Percentiles rank a stretch among this genome's conserved stretches.
Conservation (phyloP, 1,140 invertebrate genomes). For the Saccostrea cuccullata region DNA sequence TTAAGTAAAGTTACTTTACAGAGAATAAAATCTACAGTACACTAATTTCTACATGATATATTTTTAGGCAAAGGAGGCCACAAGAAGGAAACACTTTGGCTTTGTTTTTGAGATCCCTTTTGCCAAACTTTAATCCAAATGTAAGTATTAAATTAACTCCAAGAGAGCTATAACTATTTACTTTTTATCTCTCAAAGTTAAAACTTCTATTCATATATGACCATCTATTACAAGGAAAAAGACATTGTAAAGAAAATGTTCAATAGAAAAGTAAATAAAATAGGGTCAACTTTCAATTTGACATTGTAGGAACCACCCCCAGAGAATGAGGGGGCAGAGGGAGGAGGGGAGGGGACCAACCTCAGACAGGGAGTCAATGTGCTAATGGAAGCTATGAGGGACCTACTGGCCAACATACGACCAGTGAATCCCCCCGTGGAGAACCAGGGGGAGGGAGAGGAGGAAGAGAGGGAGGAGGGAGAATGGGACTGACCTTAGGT, state of each 20-base stretch:
- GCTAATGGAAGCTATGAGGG: slow-evolving; percentile 86
- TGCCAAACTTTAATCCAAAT: slow-evolving; percentile 72
- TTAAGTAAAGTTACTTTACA: no score
- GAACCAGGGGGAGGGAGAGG: slow-evolving; percentile 69
- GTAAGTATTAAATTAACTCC: slow-evolving; percentile 56
- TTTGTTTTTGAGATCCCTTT: slow-evolving; percentile 69
- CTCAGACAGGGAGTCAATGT: slow-evolving; percentile 83
- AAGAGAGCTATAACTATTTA: neutral
- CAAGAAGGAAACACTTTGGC: slow-evolving; percentile 62
- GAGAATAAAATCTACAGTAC: no score
- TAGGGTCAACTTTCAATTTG: neutral
- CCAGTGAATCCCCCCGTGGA: slow-evolving; percentile 76
- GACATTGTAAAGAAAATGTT: neutral
- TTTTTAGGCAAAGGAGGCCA: slow-evolving; percentile 62
- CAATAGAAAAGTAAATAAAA: neutral
- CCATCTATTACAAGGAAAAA: neutral
- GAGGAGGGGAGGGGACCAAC: slow-evolving; percentile 77
- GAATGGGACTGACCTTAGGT: slow-evolving; percentile 60
- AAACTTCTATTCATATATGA: neutral
- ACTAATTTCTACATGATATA: neutral
- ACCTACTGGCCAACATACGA: slow-evolving; percentile 85
- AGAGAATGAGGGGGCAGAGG: slow-evolving; percentile 67
- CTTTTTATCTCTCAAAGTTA: neutral
- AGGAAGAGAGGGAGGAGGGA: slow-evolving; percentile 65
- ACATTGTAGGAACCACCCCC: slow-evolving; percentile 58